Conservation (phyloP, 2,888 invertebrate species). For the Chrysolina haemoptera region DNA sequence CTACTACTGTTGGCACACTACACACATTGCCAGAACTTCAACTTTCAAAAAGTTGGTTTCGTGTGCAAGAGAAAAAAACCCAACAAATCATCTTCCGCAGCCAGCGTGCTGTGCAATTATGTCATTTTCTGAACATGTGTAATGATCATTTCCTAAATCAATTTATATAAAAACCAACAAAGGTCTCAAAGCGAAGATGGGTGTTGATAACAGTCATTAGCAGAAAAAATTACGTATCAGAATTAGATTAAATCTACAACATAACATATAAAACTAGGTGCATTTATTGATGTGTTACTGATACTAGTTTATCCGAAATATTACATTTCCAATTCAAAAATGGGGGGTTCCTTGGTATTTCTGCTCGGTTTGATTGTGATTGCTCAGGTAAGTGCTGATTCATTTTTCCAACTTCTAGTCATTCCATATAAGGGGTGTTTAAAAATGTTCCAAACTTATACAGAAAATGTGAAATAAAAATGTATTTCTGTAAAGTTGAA, state of each 20-base stretch:
- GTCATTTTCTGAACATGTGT: background rate
- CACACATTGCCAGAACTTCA: too few species aligned
- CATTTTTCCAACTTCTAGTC: too few species aligned
- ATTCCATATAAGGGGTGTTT: too few species aligned
- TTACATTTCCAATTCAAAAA: background rate
- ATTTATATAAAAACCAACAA: background rate
- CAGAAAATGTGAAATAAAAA: too few species aligned
- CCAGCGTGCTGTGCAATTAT: background rate
- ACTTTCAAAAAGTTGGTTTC: background rate
- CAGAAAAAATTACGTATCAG: too few species aligned
- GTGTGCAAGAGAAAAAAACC: background rate
- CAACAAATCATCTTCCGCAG: background rate
- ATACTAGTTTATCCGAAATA: background rate
- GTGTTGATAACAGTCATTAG: conserved; percentile 5
- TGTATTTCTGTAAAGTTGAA: too few species aligned
- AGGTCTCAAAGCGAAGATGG: background rate
- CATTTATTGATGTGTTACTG: background rate
- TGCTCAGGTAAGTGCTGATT: background rate
- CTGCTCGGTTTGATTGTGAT: background rate
- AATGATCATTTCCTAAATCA: conserved; percentile 4
- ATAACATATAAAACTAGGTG: background rate
- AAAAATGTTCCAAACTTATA: too few species aligned
- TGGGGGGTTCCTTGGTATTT: background rate
- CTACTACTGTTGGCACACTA: too few species aligned
- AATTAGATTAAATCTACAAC: background rate